Conservation (phyloP, 2,888 invertebrate species). For the Priocnemis perturbator region DNA sequence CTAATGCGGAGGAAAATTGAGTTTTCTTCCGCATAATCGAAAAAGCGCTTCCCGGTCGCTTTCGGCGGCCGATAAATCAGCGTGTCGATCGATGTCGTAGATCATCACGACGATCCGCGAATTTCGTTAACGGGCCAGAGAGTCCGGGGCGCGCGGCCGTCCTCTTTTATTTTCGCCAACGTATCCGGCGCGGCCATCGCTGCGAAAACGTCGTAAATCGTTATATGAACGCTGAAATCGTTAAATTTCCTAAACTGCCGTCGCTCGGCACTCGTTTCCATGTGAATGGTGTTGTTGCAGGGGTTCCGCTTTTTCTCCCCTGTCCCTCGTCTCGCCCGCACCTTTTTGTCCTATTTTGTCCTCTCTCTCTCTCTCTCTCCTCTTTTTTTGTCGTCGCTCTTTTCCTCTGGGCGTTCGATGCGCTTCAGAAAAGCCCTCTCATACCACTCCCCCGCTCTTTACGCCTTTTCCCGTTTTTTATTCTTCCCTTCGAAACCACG, state of each 20-base stretch:
- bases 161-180: neutral
- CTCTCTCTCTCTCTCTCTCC: neutral
- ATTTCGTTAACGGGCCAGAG: no score
- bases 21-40: no score
- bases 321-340: neutral
- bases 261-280: slow-evolving; percentile 34
- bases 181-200: slow-evolving; percentile 5
- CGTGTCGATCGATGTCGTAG: no score
- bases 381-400: no score
- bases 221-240: slow-evolving; percentile 27
- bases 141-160: no score
- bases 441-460: neutral
- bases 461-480: slow-evolving; percentile 4
- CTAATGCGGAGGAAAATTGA: no score
- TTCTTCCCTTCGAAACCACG: neutral
- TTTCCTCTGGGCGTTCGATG: slow-evolving; percentile 1
- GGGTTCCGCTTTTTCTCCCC: slow-evolving; percentile 8
- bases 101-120: no score
- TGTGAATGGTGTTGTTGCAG: slow-evolving; percentile 30
- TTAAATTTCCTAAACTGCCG: slow-evolving; percentile 35
- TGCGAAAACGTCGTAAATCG: slow-evolving; percentile 34
- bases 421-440: slow-evolving; percentile 16
- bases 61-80: no score
- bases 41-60: no score
- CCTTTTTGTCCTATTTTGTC: neutral